Evolutionary conservation across 2,113 vertebrate genomes (phyloP).

Genomic region (Thomomys bottae): DNA sequence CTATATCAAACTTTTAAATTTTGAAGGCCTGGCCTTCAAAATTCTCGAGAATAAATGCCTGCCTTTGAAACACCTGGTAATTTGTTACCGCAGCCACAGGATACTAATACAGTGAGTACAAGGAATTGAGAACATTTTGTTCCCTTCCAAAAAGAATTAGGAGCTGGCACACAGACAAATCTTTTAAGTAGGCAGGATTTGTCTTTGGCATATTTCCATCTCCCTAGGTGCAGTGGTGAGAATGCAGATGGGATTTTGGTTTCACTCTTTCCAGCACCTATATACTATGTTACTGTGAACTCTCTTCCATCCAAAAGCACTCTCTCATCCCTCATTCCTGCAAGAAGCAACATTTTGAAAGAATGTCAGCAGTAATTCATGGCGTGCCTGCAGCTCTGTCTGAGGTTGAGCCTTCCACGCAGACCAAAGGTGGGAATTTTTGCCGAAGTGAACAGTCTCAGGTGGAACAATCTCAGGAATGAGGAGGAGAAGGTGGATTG

Average conservation of each 20-base stretch:
- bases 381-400: neutral
- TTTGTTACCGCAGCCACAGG: slow-evolving; percentile 23
- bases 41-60: neutral
- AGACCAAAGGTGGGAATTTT: neutral
- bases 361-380: neutral
- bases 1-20: neutral
- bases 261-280: neutral
- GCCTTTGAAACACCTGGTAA: neutral
- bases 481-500: neutral
- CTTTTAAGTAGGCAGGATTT: slow-evolving; percentile 40
- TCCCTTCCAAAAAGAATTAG: slow-evolving; percentile 39
- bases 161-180: slow-evolving; percentile 48
- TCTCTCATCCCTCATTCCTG: neutral
- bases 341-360: slow-evolving; percentile 2
- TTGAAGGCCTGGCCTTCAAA: neutral
- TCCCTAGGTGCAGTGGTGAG: slow-evolving; percentile 26
- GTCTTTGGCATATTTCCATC: slow-evolving; percentile 49
- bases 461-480: neutral
- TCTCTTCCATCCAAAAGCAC: neutral
- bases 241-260: slow-evolving; percentile 37
- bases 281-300: neutral
- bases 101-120: neutral
- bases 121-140: slow-evolving; percentile 11
- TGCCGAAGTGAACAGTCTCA: neutral
- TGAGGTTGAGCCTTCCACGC: neutral